These are phyloP conservation scores for Galago senegalensis DNA, from an alignment of 2,797 vertebrate species.

Conservation along the genomic window DNA sequence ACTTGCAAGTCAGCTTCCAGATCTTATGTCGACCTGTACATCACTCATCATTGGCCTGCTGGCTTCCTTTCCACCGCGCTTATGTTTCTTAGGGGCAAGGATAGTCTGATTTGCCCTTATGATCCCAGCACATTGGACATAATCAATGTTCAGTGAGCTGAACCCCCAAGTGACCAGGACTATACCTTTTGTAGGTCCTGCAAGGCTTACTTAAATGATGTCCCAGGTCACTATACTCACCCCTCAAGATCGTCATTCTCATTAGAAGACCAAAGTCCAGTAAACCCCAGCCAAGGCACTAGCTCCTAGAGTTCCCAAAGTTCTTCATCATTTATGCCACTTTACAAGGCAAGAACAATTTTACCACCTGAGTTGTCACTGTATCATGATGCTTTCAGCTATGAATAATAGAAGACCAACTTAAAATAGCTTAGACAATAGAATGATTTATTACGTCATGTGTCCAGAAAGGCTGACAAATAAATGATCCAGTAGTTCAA, in stretches of 20 bases:
- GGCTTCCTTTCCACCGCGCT: neutral
- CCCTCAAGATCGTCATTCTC: neutral
- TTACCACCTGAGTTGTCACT: neutral
- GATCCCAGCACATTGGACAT: neutral
- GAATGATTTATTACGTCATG: neutral
- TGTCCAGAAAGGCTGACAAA: neutral
- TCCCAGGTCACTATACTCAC: neutral
- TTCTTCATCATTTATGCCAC: neutral
- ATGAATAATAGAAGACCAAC: neutral
- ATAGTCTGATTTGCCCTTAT: neutral
- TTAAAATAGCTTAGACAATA: neutral
- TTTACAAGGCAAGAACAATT: neutral
- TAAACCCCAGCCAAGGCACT: neutral
- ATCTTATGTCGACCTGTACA: neutral
- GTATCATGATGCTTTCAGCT: neutral
- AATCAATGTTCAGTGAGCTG: neutral
- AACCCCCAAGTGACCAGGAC: neutral
- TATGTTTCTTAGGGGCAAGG: neutral
- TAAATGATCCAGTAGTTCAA: neutral
- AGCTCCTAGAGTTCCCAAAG: neutral
- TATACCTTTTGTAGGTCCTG: neutral
- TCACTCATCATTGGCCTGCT: neutral
- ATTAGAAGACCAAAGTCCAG: neutral
- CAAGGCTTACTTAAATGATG: neutral
- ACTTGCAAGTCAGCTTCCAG: neutral